Conservation (phyloP, 2,113 vertebrate species). For the Mastomys coucha region DNA sequence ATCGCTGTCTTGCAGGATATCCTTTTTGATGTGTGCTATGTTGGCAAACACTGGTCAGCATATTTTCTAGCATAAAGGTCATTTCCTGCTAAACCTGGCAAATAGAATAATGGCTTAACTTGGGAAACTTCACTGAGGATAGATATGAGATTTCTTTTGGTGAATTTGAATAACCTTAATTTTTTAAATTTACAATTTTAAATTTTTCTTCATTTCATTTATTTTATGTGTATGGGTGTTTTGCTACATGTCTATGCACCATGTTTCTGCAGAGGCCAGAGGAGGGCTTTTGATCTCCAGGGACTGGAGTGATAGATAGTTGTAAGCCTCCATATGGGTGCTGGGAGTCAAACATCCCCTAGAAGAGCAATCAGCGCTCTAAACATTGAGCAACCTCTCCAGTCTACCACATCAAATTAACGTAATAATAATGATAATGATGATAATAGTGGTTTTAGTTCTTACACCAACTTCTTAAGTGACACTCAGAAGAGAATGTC, state of each 20-base stretch:
- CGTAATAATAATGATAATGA: background rate
- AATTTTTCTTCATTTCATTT: background rate
- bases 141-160: background rate
- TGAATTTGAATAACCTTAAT: constrained; percentile 16
- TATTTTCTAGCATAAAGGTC: constrained; percentile 13
- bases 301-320: background rate
- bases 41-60: constrained; percentile 19
- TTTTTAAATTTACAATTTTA: background rate
- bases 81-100: background rate
- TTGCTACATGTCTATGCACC: background rate
- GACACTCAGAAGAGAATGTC: constrained; percentile 27
- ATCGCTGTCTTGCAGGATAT: background rate
- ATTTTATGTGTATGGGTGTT: background rate
- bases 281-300: background rate
- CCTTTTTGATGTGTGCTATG: constrained; percentile 23
- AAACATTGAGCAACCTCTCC: background rate
- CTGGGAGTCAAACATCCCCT: background rate
- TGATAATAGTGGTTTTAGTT: background rate
- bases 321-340: background rate
- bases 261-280: background rate
- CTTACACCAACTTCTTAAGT: constrained; percentile 26
- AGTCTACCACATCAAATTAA: background rate
- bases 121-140: background rate
- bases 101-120: background rate
- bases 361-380: background rate